Evolutionary conservation across 2,888 invertebrate species (phyloP).

Genomic region (Orthonychiurus folsomi): DNA sequence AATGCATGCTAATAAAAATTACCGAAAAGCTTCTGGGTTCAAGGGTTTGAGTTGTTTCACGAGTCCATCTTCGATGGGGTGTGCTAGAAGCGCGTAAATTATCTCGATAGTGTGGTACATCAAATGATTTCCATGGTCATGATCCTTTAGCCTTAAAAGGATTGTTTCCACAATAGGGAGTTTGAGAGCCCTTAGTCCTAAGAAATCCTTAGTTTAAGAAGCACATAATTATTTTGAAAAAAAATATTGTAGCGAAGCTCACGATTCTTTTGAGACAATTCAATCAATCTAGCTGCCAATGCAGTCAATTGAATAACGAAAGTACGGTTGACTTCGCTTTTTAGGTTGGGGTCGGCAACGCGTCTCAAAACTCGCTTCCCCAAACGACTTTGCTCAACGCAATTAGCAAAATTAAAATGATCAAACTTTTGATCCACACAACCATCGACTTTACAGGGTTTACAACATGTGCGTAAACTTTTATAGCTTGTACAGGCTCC

Average conservation of each 20-base stretch:
- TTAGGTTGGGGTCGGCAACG: too few relatives aligned
- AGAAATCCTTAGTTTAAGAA: too few relatives aligned
- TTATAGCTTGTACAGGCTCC: not conserved
- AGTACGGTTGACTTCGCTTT: too few relatives aligned
- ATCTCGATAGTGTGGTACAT: slow-evolving; percentile 24
- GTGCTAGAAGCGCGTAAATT: slow-evolving; percentile 14
- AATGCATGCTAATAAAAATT: not conserved
- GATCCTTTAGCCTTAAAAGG: slow-evolving; percentile 20
- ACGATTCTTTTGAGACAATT: not conserved
- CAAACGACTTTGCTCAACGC: not conserved
- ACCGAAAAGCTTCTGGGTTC: slow-evolving; percentile 13
- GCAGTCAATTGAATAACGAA: not conserved
- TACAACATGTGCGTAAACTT: too few relatives aligned
- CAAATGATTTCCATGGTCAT: slow-evolving; percentile 21
- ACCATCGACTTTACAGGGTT: not conserved
- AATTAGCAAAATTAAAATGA: not conserved
- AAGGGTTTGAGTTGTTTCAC: slow-evolving; percentile 15
- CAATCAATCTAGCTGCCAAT: not conserved
- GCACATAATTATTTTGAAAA: too few relatives aligned
- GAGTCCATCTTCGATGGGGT: not conserved
- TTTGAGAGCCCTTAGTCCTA: slow-evolving; percentile 7
- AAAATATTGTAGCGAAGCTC: too few relatives aligned
- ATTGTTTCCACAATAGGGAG: slow-evolving; percentile 23
- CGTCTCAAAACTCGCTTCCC: too few relatives aligned
- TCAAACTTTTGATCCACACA: not conserved